Conservation (phyloP, 2,113 vertebrate species). For the Ahaetulla prasina region DNA sequence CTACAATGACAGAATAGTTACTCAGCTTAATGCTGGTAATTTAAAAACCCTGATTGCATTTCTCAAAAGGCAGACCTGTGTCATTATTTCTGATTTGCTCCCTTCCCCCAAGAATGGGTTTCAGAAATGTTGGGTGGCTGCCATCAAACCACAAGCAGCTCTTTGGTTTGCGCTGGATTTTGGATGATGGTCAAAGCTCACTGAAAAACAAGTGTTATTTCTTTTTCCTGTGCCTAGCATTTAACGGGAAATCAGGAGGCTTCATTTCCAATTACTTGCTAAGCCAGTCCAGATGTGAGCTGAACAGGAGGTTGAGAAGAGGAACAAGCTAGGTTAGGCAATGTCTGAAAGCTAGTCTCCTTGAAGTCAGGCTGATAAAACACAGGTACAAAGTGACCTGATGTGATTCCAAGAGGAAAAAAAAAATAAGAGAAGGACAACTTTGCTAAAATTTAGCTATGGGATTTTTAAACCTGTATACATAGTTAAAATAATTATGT, state of each 20-base stretch:
- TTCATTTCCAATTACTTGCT: conserved; percentile 78
- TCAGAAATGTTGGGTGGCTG: conserved; percentile 66
- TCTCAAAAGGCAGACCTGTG: conserved; percentile 26
- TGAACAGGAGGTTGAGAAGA: conserved; percentile 35
- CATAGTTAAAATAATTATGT: conserved; percentile 15
- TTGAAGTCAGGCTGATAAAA: conserved; percentile 24
- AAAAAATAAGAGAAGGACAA: conserved; percentile 19
- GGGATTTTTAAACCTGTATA: background rate
- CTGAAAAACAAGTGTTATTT: conserved; percentile 83
- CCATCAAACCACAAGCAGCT: conserved; percentile 71
- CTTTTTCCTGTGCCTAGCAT: conserved; percentile 79
- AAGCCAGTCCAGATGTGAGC: conserved; percentile 76
- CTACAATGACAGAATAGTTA: conserved; percentile 38
- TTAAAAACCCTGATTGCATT: conserved; percentile 52
- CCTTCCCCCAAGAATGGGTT: conserved; percentile 59
- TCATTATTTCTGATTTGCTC: conserved; percentile 51
- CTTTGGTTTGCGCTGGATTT: conserved; percentile 67
- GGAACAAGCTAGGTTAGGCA: conserved; percentile 50
- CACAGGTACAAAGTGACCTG: conserved; percentile 50
- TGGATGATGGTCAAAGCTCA: conserved; percentile 75
- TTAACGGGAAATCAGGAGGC: conserved; percentile 81
- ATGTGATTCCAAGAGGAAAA: conserved; percentile 45
- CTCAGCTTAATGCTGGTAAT: conserved; percentile 50
- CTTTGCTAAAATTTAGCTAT: conserved; percentile 40
- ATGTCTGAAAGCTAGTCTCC: conserved; percentile 28